Base-by-base conservation (phyloP, 2,888 invertebrate species). In the Dastarcus helophoroides region DNA sequence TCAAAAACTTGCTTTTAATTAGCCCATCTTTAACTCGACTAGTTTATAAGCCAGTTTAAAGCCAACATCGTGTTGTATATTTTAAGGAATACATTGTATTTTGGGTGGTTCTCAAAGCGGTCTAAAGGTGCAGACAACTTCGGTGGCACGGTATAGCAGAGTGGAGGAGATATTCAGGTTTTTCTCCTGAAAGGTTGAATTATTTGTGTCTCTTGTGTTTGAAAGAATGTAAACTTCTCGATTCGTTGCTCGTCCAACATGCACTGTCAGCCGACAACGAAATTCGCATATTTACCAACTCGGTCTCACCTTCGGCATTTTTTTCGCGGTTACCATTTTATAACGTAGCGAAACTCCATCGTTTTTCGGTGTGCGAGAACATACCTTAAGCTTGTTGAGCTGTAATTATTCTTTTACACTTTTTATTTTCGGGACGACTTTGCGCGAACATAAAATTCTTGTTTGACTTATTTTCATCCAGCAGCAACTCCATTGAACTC, bases 181-280 rank as follows among this genome's bases (percentile, higher is more conserved):
- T 56, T 57, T 56, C 51, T 54, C 53, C 47, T 46, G 34, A n/a
- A 35, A 10, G 35, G 36, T 51, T 58, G 58, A 59, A 58, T 59
- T 58, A 60, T 60, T 57, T 56, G 56, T 58, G 55, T 58, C 55
- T 49, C 46, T 47, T 53, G 50, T 55, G 57, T 56, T 55, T 52
- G 51, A 47, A 43, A 47, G 53, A 56, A 56, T 57, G 58, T 58
- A 53, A 56, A 56, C 56, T 50, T 45, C 48, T 48, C 50, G 50
- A 49, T 48, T 50, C 49, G 48, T 43, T 48, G 43, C 47, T 49
- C 54, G 54, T 53, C 56, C 58, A 57, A 59, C 55, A 58, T 58
- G 57, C 57, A 47, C 51, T 57, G 59, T 58, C 59, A 55, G 38
- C 46, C 47, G 50, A 46, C 43, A 44, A 50, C 46, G 44, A 46